Base-by-base conservation (phyloP, 2,888 invertebrate genomes). In the Seladonia tumulorum region DNA sequence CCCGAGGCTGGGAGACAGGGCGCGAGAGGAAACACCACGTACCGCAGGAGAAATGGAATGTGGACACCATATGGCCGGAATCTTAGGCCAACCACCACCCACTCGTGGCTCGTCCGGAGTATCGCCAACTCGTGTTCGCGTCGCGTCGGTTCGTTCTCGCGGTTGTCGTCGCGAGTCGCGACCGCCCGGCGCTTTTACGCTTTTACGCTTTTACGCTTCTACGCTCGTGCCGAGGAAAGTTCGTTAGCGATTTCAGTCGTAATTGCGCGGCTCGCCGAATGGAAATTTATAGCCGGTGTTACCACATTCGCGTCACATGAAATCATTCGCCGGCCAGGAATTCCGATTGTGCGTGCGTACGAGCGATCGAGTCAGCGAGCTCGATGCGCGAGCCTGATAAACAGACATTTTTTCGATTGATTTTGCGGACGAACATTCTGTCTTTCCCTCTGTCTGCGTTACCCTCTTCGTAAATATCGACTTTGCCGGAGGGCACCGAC, bases 61-160 rank as follows among this genome's bases (percentile, higher is more conserved):
- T 94, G 94, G 94, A 94, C 93, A 93, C 94, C 94, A 94, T 94
- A 94, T 94, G 94, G 94, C 91, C 88, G 90, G 90, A 90, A 91
- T 92, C 91, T 93, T 93, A 93, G 92, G 90, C 93, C 94, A 89
- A 88, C 91, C 91, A 88, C 91, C 91, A 91, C 88, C 89, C 89
- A 88, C 88, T 87, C 89, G 80, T 81, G 76, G 75, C 47, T 53
- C 70, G 70, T 70, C n/a, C 66, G 42, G 5, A 14, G n/a, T 5
- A 49, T 49, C 8, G 22, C 49, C 8, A 49, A 49, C 22, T 42
- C 12, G 7, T 16, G 16, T 66, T 25, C 35, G 18, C 66, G 35
- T 18, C 45, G 10, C 47, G 60, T 16, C 12, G 18, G 10, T 75
- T 53, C 29, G 16, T 49, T 47, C 60, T 72, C 63, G 16, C 60